Conservation (phyloP, 2,888 invertebrate genomes). For the Nematopogon swammerdamellus region DNA sequence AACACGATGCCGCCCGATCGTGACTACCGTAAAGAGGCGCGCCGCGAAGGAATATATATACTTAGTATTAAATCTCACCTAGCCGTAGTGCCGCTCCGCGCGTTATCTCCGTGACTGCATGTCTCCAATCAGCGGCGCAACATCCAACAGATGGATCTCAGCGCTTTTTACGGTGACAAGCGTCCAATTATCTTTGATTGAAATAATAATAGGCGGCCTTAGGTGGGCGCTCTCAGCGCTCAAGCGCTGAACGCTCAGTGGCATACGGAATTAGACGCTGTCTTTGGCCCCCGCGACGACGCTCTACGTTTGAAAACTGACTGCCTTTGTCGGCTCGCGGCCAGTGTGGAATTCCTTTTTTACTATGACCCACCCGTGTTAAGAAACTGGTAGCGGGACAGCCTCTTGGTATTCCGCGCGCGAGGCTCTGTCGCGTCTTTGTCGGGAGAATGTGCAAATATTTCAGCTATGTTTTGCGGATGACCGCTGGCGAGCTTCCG, state of each 20-base stretch:
- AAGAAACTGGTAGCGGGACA: slow-evolving; percentile 13
- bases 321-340: slow-evolving; percentile 9
- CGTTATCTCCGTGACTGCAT: slow-evolving; percentile 20
- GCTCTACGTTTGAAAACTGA: slow-evolving; percentile 9
- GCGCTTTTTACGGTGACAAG: slow-evolving; percentile 38
- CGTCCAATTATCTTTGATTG: slow-evolving; percentile 48
- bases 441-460: slow-evolving; percentile 27
- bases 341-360: slow-evolving; percentile 21
- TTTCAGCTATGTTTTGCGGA: slow-evolving; percentile 33
- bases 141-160: not conserved
- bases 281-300: not conserved
- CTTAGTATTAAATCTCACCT: not conserved
- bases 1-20: not conserved
- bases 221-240: slow-evolving; percentile 23
- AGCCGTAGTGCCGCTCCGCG: not conserved
- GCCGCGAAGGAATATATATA: not conserved
- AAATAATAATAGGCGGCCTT: slow-evolving; percentile 40
- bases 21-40: not conserved
- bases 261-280: slow-evolving; percentile 27
- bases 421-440: slow-evolving; percentile 16
- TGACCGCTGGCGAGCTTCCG: not conserved
- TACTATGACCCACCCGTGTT: slow-evolving; percentile 36
- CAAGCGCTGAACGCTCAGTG: not conserved
- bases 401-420: slow-evolving; percentile 23
- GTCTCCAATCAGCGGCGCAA: slow-evolving; percentile 22